Evolutionary conservation across 2,888 invertebrate genomes (phyloP), one percentile per base, ranked within the genome.

Genomic region (Habroteleia sp.): DNA sequence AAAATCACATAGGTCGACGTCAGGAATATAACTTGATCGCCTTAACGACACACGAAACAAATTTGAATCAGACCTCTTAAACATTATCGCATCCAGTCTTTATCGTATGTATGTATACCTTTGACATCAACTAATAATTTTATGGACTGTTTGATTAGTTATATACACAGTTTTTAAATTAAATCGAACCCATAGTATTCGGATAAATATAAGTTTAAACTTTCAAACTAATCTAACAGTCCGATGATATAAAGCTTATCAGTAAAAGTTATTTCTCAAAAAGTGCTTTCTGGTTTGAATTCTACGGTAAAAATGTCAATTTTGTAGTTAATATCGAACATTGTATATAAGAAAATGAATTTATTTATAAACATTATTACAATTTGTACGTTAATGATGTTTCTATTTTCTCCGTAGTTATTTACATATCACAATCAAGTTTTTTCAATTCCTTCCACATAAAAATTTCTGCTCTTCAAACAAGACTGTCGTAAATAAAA

Each of bases 1-100:
- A 83, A 81, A 83, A 86, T 63, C 50, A 84, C 84, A 84, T 83
- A 84, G 80, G 81, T 82, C 76, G 79, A 80, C 80, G 71, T 74
- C 62, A 62, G 29, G 46, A 37, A 74, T 79, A 74, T 50, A 62
- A 76, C 65, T 74, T 71, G 54, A 68, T 77, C 56, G 48, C 35
- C 25, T 29, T 13, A 62, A 62, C 60, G 62, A 31, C 29, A 79
- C 20, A 60, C 56, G 48, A 60, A 58, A 77, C 52, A 23, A 73
- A 37, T 48, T 75, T 46, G 35, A 31, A 20, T 71, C 81, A 82
- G 82, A 80, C 81, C 39, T 37, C 8, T 48, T 62, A 41, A 35
- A 44, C 35, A 16, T 13, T 35, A 33, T 52, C 25, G 6, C 58
- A 46, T 33, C 44, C 62, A 71, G 71, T 71, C 62, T 62, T 41